These are phyloP conservation scores for Xylophagus ater DNA, from an alignment of 2,888 invertebrate species.

Conservation along the genomic window DNA sequence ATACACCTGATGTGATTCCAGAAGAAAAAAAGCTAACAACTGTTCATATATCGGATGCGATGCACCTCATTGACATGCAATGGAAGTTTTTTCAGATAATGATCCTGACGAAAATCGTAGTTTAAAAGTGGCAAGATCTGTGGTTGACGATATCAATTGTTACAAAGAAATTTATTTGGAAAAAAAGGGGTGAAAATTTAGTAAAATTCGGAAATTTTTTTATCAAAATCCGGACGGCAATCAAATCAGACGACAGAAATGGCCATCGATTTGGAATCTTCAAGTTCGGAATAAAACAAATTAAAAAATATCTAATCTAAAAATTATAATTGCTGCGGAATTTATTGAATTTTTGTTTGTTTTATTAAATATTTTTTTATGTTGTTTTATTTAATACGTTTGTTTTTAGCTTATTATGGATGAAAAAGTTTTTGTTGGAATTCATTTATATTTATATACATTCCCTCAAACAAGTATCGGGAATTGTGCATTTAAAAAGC, in stretches of 20 bases:
- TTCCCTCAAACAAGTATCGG: too few species aligned
- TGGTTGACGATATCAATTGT: constrained; percentile 3
- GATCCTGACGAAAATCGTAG: constrained; percentile 4
- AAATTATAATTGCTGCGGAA: constrained; percentile 1
- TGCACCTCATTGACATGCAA: constrained; percentile 6
- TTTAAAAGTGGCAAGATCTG: neutral
- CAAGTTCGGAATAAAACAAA: too few species aligned
- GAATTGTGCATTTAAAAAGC: too few species aligned
- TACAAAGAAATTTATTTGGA: constrained; percentile 6
- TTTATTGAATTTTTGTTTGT: constrained; percentile 1
- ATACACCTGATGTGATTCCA: constrained; percentile 4
- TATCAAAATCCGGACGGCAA: neutral
- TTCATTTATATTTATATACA: too few species aligned
- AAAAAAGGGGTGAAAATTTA: neutral
- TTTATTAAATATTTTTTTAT: neutral
- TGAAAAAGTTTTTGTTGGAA: too few species aligned
- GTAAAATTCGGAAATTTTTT: constrained; percentile 1
- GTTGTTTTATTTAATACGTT: too few species aligned
- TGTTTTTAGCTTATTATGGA: too few species aligned
- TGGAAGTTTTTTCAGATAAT: constrained; percentile 3
- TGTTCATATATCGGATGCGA: constrained; percentile 4
- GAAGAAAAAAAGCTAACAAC: constrained; percentile 5
- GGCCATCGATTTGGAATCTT: neutral
- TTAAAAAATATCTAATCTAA: neutral
- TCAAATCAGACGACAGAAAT: neutral